phyloP scores from a whole-genome alignment of 1,140 invertebrate genomes.

The Drosophila navojoa region DNA sequence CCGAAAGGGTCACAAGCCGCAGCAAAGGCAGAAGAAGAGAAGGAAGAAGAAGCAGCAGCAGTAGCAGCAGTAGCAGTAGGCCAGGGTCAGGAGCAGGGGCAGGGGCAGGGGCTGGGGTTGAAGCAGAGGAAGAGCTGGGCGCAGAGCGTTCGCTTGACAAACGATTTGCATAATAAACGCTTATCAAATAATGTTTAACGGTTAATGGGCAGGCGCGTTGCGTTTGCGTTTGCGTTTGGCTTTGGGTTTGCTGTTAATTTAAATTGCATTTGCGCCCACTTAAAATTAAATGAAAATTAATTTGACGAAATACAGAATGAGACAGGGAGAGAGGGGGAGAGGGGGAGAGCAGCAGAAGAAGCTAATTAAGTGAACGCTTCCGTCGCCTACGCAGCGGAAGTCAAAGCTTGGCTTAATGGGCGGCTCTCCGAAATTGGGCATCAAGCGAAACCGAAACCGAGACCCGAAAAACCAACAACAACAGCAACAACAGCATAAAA shows the following conservation, averaged over 20 bases:
- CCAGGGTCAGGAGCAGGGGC: neutral
- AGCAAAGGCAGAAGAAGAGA: too few species aligned
- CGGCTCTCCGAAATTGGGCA: conserved; percentile 62
- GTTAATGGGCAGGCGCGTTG: conserved; percentile 25
- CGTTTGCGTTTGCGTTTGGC: conserved; percentile 5
- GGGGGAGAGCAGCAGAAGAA: neutral
- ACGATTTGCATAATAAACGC: conserved; percentile 16
- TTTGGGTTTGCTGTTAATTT: conserved; percentile 71
- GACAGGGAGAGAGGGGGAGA: neutral
- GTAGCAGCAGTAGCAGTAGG: too few species aligned
- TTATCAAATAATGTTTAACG: conserved; percentile 42
- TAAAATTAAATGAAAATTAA: conserved; percentile 81
- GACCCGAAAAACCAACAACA: neutral
- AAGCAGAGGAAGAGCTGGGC: too few species aligned
- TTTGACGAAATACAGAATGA: conserved; percentile 58
- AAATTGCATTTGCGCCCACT: conserved; percentile 80
- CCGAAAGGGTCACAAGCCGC: neutral
- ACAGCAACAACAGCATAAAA: neutral
- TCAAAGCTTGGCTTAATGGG: conserved; percentile 66
- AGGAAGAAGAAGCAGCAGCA: too few species aligned
- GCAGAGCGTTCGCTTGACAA: conserved; percentile 7
- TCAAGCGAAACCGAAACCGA: conserved; percentile 48
- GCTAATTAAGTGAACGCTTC: conserved; percentile 75
- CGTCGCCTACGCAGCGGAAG: conserved; percentile 64
- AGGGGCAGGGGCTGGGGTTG: too few species aligned